These are phyloP conservation scores for Manacus vitellinus DNA, from an alignment of 2,113 vertebrate species.

Conservation along the genomic window DNA sequence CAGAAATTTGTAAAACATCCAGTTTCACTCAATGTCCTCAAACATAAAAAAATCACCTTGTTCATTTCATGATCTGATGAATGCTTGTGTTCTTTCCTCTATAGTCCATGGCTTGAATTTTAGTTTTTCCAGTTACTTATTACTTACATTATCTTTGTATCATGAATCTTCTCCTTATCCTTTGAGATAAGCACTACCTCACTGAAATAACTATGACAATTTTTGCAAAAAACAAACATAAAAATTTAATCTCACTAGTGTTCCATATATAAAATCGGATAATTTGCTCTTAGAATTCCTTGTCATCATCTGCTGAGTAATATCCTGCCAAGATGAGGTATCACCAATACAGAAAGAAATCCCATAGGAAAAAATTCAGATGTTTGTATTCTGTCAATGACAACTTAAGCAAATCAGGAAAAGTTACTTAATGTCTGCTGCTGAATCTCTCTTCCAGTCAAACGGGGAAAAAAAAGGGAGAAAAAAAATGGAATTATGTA, in stretches of 20 bases:
- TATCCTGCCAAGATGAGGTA: background rate
- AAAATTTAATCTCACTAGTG: background rate
- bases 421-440: background rate
- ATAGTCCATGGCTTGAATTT: background rate
- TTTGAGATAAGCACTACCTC: background rate
- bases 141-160: background rate
- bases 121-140: background rate
- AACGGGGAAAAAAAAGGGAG: background rate
- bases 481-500: background rate
- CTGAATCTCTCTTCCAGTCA: background rate
- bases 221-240: background rate
- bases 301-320: background rate
- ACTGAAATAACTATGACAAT: background rate
- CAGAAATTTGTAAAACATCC: background rate
- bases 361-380: background rate
- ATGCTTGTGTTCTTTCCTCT: background rate
- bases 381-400: background rate
- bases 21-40: background rate
- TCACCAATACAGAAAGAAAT: background rate
- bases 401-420: background rate
- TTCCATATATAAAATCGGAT: background rate
- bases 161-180: background rate
- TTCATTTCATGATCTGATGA: background rate
- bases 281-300: background rate
- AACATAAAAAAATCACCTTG: background rate